Evolutionary conservation across 2,888 invertebrate genomes (phyloP).

Genomic region (Hirtodrosophila duncani): DNA sequence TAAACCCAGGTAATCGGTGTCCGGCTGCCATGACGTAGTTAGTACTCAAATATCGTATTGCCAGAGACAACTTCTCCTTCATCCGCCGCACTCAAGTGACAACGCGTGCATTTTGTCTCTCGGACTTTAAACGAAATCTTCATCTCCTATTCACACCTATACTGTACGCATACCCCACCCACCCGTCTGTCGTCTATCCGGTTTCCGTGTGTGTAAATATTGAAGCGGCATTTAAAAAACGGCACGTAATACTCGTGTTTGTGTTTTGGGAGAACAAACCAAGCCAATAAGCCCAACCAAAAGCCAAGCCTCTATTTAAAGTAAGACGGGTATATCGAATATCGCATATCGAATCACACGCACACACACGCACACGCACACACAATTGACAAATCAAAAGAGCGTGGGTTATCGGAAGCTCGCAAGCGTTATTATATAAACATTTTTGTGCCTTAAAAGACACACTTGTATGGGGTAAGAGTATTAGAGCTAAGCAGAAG

Average conservation of each 20-base stretch:
- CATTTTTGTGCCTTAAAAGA: too few relatives aligned
- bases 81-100: neutral
- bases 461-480: too few relatives aligned
- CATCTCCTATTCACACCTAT: constrained; percentile 53
- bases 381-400: neutral
- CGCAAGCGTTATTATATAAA: constrained; percentile 26
- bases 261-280: neutral
- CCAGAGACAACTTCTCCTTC: neutral
- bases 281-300: constrained; percentile 1
- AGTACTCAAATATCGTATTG: too few relatives aligned
- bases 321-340: constrained; percentile 1
- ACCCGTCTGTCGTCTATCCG: constrained; percentile 13
- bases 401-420: constrained; percentile 8
- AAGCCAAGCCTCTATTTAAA: constrained; percentile 34
- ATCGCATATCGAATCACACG: too few relatives aligned
- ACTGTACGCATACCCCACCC: constrained; percentile 27
- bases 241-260: too few relatives aligned
- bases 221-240: constrained; percentile 32
- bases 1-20: too few relatives aligned
- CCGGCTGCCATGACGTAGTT: too few relatives aligned
- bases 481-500: too few relatives aligned
- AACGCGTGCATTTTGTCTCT: too few relatives aligned
- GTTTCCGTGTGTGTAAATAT: constrained; percentile 44
- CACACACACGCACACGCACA: too few relatives aligned
- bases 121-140: too few relatives aligned